phyloP scores from a whole-genome alignment of 2,797 vertebrate species.

The Periophthalmus magnuspinnatus region DNA sequence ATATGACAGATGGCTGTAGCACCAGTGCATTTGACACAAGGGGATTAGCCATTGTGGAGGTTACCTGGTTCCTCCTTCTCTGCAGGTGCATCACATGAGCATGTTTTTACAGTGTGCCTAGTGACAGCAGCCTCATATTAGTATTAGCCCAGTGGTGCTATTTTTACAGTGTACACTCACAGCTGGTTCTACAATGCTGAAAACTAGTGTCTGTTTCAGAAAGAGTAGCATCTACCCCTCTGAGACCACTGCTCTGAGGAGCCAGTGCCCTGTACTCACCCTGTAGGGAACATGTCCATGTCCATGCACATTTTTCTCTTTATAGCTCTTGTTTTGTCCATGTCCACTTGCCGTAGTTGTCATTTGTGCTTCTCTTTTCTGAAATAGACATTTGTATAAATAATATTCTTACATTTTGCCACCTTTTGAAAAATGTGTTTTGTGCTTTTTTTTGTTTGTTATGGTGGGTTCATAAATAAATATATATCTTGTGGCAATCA shows the following conservation, averaged over 20 bases:
- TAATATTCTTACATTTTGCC: conserved; percentile 58
- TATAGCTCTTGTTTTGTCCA: conserved; percentile 57
- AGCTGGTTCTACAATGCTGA: conserved; percentile 15
- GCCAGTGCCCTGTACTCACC: conserved; percentile 46
- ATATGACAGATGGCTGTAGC: conserved; percentile 6
- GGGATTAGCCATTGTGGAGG: conserved; percentile 20
- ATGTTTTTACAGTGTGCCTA: background rate
- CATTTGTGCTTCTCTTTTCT: conserved; percentile 47
- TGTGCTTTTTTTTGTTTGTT: conserved; percentile 69
- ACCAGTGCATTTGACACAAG: background rate
- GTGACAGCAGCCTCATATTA: conserved; percentile 32
- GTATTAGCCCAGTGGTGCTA: conserved; percentile 59
- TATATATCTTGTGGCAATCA: conserved; percentile 46
- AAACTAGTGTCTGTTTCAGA: conserved; percentile 53
- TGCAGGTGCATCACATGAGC: background rate
- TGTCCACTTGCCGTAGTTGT: conserved; percentile 50
- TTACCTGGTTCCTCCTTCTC: background rate
- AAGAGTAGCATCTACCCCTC: conserved; percentile 72
- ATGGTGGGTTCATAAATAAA: conserved; percentile 68
- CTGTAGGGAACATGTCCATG: conserved; percentile 56
- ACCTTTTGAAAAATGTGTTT: conserved; percentile 63
- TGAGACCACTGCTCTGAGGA: conserved; percentile 48
- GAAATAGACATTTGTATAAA: conserved; percentile 61
- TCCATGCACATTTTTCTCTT: conserved; percentile 54
- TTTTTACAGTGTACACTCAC: conserved; percentile 41